Percentiles rank a stretch among this genome's conserved stretches.
phyloP scores from a whole-genome alignment of 2,797 vertebrate genomes.

The Xenopus petersii region DNA sequence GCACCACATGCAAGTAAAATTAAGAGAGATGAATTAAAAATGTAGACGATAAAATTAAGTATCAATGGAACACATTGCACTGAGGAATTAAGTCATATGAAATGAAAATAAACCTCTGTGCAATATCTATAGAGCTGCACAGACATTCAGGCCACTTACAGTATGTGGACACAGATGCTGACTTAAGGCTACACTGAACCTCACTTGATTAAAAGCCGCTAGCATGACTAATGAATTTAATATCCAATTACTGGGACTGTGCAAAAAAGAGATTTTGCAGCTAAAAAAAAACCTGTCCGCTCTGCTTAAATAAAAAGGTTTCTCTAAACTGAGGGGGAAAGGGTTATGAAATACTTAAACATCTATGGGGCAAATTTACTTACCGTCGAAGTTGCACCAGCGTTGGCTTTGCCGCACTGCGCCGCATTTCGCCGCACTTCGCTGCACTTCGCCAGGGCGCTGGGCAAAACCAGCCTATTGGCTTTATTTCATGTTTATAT shows the following conservation, averaged over 20 bases:
- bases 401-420: too few species aligned
- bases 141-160: conserved; percentile 16
- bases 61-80: neutral
- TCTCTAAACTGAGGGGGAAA: neutral
- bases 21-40: too few species aligned
- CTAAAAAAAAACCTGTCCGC: neutral
- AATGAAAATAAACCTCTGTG: neutral
- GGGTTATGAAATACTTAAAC: too few species aligned
- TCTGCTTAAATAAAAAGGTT: conserved; percentile 14
- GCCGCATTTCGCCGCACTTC: too few species aligned
- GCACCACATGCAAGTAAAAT: too few species aligned
- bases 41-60: neutral
- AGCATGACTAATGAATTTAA: conserved; percentile 46
- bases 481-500: too few species aligned
- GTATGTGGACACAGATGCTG: conserved; percentile 44
- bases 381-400: too few species aligned
- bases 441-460: too few species aligned
- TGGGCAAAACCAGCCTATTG: too few species aligned
- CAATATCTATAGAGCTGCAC: neutral
- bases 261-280: conserved; percentile 17
- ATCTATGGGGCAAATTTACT: too few species aligned
- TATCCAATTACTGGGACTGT: conserved; percentile 23
- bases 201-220: conserved; percentile 40
- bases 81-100: neutral
- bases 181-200: conserved; percentile 39